phyloP scores from a whole-genome alignment of 2,888 invertebrate species.

The Geophilus truncorum region DNA sequence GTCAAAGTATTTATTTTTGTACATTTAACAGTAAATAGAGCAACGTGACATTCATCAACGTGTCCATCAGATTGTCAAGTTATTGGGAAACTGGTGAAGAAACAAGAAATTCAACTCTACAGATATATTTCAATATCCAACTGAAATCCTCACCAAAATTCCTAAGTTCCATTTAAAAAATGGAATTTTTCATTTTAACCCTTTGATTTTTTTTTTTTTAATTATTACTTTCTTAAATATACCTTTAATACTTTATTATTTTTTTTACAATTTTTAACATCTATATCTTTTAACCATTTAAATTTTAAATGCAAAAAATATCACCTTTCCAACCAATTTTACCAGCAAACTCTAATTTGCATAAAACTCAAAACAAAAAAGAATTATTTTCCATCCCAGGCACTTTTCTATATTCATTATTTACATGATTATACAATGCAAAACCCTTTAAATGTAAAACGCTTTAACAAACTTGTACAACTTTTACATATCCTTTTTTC shows the following conservation, averaged over 20 bases:
- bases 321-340: not conserved
- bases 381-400: not conserved
- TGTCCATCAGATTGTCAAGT: not conserved
- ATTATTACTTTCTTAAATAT: no score
- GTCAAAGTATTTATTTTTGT: not conserved
- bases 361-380: not conserved
- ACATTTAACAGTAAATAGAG: constrained; percentile 3
- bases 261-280: not conserved
- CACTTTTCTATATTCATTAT: not conserved
- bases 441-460: not conserved
- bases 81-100: not conserved
- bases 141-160: not conserved
- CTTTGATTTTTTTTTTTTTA: not conserved
- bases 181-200: not conserved
- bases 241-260: no score
- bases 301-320: not conserved
- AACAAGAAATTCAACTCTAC: not conserved
- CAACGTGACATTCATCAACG: not conserved
- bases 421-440: not conserved
- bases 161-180: not conserved
- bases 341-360: not conserved
- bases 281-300: not conserved
- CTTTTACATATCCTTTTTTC: not conserved
- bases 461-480: not conserved
- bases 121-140: not conserved